Conservation (phyloP, 2,797 vertebrate species). For the Phaenicophaeus curvirostris region DNA sequence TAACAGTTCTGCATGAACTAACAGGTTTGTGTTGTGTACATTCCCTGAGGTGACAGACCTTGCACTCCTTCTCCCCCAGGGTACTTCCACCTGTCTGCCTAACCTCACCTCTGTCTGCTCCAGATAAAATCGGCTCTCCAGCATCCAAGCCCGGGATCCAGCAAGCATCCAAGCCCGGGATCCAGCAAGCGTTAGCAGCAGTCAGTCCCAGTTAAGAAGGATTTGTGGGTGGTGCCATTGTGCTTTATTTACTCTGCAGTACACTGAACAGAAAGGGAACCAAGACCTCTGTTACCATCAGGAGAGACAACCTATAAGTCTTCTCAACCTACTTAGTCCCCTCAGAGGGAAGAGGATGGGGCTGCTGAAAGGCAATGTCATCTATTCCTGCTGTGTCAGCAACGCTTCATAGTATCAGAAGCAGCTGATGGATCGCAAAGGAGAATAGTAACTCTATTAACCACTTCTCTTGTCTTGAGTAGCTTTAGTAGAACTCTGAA, state of each 20-base stretch:
- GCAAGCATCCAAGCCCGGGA: too few species aligned
- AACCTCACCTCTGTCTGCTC: neutral
- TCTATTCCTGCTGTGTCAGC: constrained; percentile 46
- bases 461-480: neutral
- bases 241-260: neutral
- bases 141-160: neutral
- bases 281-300: neutral
- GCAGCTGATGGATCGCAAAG: neutral
- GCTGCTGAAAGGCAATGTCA: constrained; percentile 36
- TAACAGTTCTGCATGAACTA: neutral
- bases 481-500: constrained; percentile 19
- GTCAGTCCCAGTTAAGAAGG: neutral
- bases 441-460: constrained; percentile 51
- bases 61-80: neutral
- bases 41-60: neutral
- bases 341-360: neutral
- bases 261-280: neutral
- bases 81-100: neutral
- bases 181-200: neutral
- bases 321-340: neutral
- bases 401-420: neutral
- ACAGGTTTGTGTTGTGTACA: neutral
- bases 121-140: neutral
- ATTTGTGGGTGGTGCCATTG: neutral
- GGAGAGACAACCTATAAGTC: constrained; percentile 5